Evolutionary conservation across 2,113 vertebrate genomes (phyloP).

Genomic region (Grammomys dolichurus): DNA sequence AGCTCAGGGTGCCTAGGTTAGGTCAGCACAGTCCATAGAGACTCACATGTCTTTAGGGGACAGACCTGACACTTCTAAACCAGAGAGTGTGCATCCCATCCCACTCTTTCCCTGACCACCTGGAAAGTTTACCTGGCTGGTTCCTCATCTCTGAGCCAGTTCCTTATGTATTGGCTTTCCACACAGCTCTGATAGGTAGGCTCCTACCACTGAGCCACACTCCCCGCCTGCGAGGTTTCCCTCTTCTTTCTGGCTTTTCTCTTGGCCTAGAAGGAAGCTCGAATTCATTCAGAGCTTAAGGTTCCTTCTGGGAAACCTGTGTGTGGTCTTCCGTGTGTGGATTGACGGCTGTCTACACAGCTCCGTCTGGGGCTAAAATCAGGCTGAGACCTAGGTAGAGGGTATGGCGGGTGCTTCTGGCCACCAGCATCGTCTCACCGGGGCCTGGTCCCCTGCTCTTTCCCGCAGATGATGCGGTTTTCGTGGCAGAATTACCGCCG

Average conservation of each 20-base stretch:
- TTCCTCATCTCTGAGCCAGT: background rate
- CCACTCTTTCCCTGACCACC: background rate
- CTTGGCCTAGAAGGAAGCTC: background rate
- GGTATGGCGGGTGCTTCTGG: background rate
- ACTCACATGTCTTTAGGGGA: background rate
- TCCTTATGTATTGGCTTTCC: background rate
- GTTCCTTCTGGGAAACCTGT: background rate
- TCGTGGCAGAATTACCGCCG: constrained; percentile 97
- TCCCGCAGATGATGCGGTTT: constrained; percentile 97
- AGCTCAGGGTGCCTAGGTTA: background rate
- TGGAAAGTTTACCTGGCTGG: background rate
- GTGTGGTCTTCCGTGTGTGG: background rate
- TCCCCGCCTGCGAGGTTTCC: background rate
- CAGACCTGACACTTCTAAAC: background rate
- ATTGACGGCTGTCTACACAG: background rate
- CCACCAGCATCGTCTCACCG: background rate
- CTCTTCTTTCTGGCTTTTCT: background rate
- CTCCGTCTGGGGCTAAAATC: background rate
- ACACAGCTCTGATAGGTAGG: background rate
- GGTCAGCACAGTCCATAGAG: background rate
- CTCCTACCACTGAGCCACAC: background rate
- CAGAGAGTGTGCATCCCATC: background rate
- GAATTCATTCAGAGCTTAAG: background rate
- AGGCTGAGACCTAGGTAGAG: background rate
- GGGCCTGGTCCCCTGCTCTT: constrained; percentile 2